Evolutionary conservation across 35 echinoderm and acorn worm genomes (phyloP), one percentile per base, ranked within the genome.

Genomic region (Apostichopus japonicus): DNA sequence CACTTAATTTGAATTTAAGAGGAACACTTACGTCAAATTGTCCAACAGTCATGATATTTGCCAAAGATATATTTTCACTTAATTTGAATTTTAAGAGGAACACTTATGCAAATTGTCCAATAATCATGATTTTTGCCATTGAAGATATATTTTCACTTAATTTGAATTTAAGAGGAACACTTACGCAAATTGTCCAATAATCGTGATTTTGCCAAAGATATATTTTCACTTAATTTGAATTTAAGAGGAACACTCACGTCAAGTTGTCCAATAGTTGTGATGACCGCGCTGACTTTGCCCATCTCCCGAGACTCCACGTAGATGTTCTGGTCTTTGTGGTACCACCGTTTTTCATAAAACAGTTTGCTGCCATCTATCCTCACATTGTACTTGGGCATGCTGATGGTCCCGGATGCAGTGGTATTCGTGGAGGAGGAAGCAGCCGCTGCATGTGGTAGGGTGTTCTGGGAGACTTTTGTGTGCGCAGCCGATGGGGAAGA

Each of bases 311-410:
- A 96, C 59, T 99, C 97, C 10, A 96, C 90, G 73, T 99, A 99
- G 88, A 96, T 93, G 44, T 94, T 95, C 87, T 96, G 95, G 53
- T 94, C 92, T 19, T 93, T 79, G 67, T 96, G 95, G 92, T 93
- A 99, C 92, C 97, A 96, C 0, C 97, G 93, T 56, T 99, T 99
- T 73, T 99, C 97, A 24, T 96, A 99, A 90, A 99, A 99, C 15
- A 99, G 95, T 79, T 99, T 96, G 56, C 94, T 83, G 57, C 94
- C 95, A 16, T 95, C 95, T 54, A 99, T 99, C 24, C 95, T 87
- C 13, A 98, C 96, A 53, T 95, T 88, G 76, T 95, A 94, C 90
- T 98, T 98, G 65, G 90, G 94, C 84, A 88, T 77, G 94, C 72
- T 92, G 77, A 54, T 78, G 76, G 44, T 84, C 33, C 92, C 73